Evolutionary conservation across 2,888 invertebrate species (phyloP).

Genomic region (Drosophila eohydei): DNA sequence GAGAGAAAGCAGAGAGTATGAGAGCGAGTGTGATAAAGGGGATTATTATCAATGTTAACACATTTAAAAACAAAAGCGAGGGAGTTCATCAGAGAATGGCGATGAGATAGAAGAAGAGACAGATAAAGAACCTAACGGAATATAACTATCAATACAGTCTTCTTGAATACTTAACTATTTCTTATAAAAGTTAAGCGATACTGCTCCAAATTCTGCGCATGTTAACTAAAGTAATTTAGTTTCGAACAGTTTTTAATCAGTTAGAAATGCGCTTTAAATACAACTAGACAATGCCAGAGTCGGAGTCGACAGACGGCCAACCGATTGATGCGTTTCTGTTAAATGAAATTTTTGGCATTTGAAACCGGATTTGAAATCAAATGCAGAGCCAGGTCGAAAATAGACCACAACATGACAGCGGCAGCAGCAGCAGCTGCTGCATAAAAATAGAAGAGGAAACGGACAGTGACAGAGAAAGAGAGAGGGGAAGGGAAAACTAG

Average conservation of each 20-base stretch:
- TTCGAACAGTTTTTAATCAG: slow-evolving; percentile 24
- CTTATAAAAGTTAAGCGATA: neutral
- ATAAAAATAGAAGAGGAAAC: neutral
- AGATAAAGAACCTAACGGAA: neutral
- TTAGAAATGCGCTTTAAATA: slow-evolving; percentile 30
- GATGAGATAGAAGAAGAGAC: neutral
- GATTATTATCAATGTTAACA: slow-evolving; percentile 35
- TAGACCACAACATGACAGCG: neutral
- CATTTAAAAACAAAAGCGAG: slow-evolving; percentile 7
- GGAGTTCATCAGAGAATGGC: neutral
- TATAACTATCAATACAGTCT: neutral
- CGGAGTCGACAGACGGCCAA: neutral
- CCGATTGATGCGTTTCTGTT: slow-evolving; percentile 33
- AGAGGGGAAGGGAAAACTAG: neutral
- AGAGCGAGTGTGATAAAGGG: neutral
- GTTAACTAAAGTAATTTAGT: slow-evolving; percentile 16
- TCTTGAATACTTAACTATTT: neutral
- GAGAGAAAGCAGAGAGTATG: neutral
- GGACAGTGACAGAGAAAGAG: neutral
- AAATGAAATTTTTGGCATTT: slow-evolving; percentile 67
- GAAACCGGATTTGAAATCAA: slow-evolving; percentile 39
- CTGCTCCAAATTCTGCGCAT: slow-evolving; percentile 9
- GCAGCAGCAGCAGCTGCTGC: neutral
- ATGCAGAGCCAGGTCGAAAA: slow-evolving; percentile 14
- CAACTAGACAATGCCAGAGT: slow-evolving; percentile 3